These are phyloP conservation scores for Dallia pectoralis DNA, from an alignment of 2,797 vertebrate genomes.

Conservation along the genomic window DNA sequence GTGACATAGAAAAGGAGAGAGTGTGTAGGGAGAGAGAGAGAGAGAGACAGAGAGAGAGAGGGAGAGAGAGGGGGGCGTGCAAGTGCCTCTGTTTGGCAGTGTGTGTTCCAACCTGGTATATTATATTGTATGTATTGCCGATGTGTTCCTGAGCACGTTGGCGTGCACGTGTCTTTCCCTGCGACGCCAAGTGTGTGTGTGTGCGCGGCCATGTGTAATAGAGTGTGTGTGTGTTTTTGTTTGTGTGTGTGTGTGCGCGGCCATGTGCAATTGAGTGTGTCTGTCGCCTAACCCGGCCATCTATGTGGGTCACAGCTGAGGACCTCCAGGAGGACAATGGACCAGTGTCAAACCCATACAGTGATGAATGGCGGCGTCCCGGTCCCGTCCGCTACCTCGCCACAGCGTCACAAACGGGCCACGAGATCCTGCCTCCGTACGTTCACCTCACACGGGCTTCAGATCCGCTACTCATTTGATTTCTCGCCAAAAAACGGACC, in stretches of 20 bases:
- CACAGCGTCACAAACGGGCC: neutral
- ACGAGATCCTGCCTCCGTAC: neutral
- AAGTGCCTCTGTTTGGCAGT: neutral
- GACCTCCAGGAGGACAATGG: conserved; percentile 33
- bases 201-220: no score
- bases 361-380: conserved; percentile 13
- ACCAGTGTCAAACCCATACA: conserved; percentile 12
- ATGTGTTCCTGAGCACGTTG: conserved; percentile 24
- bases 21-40: no score
- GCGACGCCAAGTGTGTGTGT: no score
- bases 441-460: conserved; percentile 60
- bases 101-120: neutral
- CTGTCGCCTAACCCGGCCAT: conserved; percentile 14
- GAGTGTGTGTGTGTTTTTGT: conserved; percentile 30
- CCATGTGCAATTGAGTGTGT: conserved; percentile 20
- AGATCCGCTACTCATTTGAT: conserved; percentile 70
- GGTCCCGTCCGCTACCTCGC: neutral
- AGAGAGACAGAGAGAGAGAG: no score
- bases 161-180: conserved; percentile 23
- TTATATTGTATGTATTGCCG: neutral
- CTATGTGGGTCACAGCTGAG: conserved; percentile 28
- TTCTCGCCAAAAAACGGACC: conserved; percentile 73
- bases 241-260: conserved; percentile 3
- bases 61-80: neutral
- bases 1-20: neutral